Percentiles rank a stretch among this genome's conserved stretches.
phyloP scores from a whole-genome alignment of 2,888 invertebrate species.

The Scaptomyza cyrtandrae region DNA sequence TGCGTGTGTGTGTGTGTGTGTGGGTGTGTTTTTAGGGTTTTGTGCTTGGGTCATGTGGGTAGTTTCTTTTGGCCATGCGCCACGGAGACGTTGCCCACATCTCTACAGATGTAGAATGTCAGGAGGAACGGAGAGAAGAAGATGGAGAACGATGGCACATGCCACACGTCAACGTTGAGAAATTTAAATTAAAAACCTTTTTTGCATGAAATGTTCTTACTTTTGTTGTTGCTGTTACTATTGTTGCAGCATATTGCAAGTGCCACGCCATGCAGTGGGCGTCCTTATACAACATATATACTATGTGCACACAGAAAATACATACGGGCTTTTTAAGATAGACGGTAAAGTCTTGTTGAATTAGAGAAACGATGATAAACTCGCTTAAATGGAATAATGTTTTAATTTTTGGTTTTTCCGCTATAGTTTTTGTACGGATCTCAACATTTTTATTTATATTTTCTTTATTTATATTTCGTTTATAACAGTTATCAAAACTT shows the following conservation, averaged over 20 bases:
- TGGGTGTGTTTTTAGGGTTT: constrained; percentile 8
- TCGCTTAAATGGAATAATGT: constrained; percentile 6
- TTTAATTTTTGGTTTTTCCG: neutral
- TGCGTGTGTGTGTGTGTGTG: constrained; percentile 17
- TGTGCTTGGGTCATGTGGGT: constrained; percentile 34
- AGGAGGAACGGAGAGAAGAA: constrained; percentile 49
- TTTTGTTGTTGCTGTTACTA: constrained; percentile 18
- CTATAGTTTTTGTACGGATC: neutral
- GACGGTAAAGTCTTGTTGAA: constrained; percentile 1
- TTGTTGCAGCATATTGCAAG: constrained; percentile 42
- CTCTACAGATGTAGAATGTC: constrained; percentile 59
- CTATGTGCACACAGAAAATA: constrained; percentile 11
- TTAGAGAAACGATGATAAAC: constrained; percentile 26
- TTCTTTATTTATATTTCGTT: too few species aligned
- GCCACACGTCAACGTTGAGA: constrained; percentile 73
- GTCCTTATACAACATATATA: constrained; percentile 14
- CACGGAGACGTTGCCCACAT: constrained; percentile 69
- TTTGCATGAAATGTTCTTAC: constrained; percentile 63
- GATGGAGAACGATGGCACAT: constrained; percentile 68
- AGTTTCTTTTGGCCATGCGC: constrained; percentile 56
- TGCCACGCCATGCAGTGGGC: constrained; percentile 29
- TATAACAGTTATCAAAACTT: too few species aligned
- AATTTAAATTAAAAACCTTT: constrained; percentile 80
- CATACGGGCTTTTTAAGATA: constrained; percentile 31
- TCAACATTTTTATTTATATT: too few species aligned